Base-by-base conservation (phyloP, 2,888 invertebrate genomes). In the Pharmacophagus antenor region DNA sequence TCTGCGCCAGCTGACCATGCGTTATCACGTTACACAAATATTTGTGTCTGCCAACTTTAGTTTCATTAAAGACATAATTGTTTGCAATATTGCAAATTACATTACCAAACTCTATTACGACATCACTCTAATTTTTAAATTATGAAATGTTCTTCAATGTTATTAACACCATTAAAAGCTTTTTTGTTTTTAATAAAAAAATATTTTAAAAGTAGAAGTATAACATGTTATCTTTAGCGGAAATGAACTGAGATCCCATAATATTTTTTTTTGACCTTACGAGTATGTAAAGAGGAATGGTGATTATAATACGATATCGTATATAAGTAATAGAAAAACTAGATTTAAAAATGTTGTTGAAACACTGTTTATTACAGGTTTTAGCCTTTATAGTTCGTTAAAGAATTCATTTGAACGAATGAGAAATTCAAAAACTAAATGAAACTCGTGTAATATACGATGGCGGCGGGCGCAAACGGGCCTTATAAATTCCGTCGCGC, bases 401-500 rank as follows among this genome's bases (percentile, higher is more conserved):
- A 31, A 31, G 10, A 31, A 15, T 31, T 3, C 31, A 7, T 12
- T 12, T 10, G 12, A 3, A 31, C 4, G 7, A 5, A 7, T 25
- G n/a, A n/a, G n/a, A 25, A 5, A 25, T 25, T 5, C 3, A 25
- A 25, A 25, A 25, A 25, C 3, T 25, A 25, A 12, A 7, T n/a
- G 12, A 31, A 12, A 15, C 31, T 31, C 12, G 15, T 5, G 4
- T 25, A 3, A 15, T 42, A 18, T 70, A 67, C 67, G 68, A 66
- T 64, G 69, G 70, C 69, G 74, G 70, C 70, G 61, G 59, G 69
- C 59, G 66, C 62, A 60, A 65, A 61, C 65, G 68, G 65, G 65
- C 72, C 71, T 77, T 79, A 76, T 80, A 79, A 79, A 84, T 84
- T 82, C 82, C 80, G 68, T 67, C 56, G 57, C 63, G 62, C 68